phyloP scores from a whole-genome alignment of 2,113 vertebrate species.

The Trogon surrucura region DNA sequence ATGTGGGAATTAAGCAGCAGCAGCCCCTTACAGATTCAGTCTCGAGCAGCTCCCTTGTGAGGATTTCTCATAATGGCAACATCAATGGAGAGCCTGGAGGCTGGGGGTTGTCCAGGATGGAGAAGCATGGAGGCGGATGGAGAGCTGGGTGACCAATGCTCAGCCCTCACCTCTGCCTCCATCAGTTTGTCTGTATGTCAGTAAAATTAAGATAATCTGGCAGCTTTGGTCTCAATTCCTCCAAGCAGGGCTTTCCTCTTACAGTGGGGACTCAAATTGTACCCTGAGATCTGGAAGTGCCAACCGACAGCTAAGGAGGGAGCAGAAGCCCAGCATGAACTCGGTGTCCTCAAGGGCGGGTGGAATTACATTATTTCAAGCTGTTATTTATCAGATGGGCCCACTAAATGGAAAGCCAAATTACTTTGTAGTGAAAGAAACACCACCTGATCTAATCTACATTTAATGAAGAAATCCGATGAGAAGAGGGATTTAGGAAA shows the following conservation, averaged over 20 bases:
- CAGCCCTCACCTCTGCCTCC: not conserved
- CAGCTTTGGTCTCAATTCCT: not conserved
- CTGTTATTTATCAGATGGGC: constrained; percentile 51
- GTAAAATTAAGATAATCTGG: not conserved
- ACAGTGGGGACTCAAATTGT: not conserved
- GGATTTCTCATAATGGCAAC: not conserved
- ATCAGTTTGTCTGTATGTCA: not conserved
- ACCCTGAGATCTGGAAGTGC: not conserved
- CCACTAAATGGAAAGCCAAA: constrained; percentile 35
- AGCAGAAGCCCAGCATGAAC: not conserved
- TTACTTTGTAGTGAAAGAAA: constrained; percentile 55
- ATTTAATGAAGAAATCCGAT: constrained; percentile 22
- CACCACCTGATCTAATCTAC: constrained; percentile 5
- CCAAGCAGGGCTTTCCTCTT: not conserved
- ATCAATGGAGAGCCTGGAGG: not conserved
- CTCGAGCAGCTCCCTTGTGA: not conserved
- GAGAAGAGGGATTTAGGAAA: constrained; percentile 11
- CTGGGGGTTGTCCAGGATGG: not conserved
- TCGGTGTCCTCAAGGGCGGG: not conserved
- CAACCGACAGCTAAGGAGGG: not conserved
- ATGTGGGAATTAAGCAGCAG: not conserved
- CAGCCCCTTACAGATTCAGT: not conserved
- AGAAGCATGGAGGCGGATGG: not conserved
- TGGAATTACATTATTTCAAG: not conserved
- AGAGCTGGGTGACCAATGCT: not conserved